Base-by-base conservation (phyloP, 1,140 invertebrate genomes). In the Panagrolaimus sp. region DNA sequence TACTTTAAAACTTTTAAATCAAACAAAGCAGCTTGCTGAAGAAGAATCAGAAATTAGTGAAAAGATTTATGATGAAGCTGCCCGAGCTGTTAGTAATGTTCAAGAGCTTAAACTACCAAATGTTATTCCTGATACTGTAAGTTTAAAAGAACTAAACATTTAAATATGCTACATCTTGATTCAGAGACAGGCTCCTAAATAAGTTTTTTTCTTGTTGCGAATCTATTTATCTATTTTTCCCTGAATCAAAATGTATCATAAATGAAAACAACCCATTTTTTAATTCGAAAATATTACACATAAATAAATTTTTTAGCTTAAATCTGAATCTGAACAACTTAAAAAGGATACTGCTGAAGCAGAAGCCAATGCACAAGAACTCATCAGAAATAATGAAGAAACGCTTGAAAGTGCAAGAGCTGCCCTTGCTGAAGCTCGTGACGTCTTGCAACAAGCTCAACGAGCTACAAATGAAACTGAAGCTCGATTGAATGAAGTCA, bases 101-200 rank as follows among this genome's bases (percentile, higher is more conserved):
- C 81, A 82, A 64, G 72, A 78, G 42, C 45, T 80, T 14, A 76
- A 78, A 42, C 67, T 82, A 51, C 81, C 80, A 38, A 69, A 77
- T 65, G 67, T 81, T 20, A 63, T 79, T 42, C 67, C 76, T 5
- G 77, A 67, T 14, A 69, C 51, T 27, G 43, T 42, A 69, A 47
- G n/a, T 75, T 53, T 53, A 57, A 65, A 38, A 64, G 71, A 38
- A 64, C 71, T 3, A 20, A 9, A 44, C 42, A 53, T 31, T 57
- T 74, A n/a, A n/a, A n/a, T n/a, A n/a, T n/a, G n/a, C n/a, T n/a
- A n/a, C n/a, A n/a, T n/a, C n/a, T n/a, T n/a, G n/a, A n/a, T n/a
- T n/a, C n/a, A n/a, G n/a, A n/a, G n/a, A n/a, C n/a, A n/a, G n/a
- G n/a, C n/a, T n/a, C n/a, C n/a, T n/a, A n/a, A n/a, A n/a, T n/a